Base-by-base conservation (phyloP, 1,140 invertebrate genomes). In the Augochlora pura region DNA sequence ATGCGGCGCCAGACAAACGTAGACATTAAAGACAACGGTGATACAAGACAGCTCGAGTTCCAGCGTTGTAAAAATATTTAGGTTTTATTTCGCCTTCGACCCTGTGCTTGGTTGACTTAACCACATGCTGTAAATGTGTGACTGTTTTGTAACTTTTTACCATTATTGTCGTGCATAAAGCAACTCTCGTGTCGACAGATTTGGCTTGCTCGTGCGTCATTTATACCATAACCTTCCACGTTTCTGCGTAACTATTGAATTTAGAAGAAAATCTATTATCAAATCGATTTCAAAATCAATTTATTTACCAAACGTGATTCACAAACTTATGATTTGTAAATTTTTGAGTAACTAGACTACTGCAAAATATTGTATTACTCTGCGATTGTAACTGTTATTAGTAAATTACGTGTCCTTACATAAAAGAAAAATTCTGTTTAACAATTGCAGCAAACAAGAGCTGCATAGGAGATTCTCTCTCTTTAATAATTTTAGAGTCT, bases 41-140 rank as follows among this genome's bases (percentile, higher is more conserved):
- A 81, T 59, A 81, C 49, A 60, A 71, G 49, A 14, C 80, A 81
- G 80, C 12, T 60, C 68, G 32, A 38, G 39, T 23, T 67, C 49
- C 65, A 39, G 21, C 23, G n/a, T 32, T 39, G 78, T 68, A 39
- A 77, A 81, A 81, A 81, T 81, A 77, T 81, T 81, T 81, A 69
- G 42, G 16, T 66, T 79, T 74, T 66, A 52, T 66, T 79, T 60
- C 62, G 39, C 18, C 52, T 39, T 52, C 25, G 14, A 42, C 70
- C 52, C 54, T 65, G 39, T 59, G 62, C 54, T 72, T 27, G 9
- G 16, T n/a, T 16, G 49, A 76, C 21, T 68, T 39, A 76, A 23
- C 14, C 73, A 68, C 32, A 63, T 46, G 73, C 23, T 25, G 38
- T 62, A 39, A 38, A 52, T 39, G 67, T 25, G 10, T 16, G 21